Percentiles rank a stretch among this genome's conserved stretches.
These are phyloP conservation scores for Poeciliopsis occidentalis DNA, from an alignment of 2,113 vertebrate genomes.

Conservation along the genomic window DNA sequence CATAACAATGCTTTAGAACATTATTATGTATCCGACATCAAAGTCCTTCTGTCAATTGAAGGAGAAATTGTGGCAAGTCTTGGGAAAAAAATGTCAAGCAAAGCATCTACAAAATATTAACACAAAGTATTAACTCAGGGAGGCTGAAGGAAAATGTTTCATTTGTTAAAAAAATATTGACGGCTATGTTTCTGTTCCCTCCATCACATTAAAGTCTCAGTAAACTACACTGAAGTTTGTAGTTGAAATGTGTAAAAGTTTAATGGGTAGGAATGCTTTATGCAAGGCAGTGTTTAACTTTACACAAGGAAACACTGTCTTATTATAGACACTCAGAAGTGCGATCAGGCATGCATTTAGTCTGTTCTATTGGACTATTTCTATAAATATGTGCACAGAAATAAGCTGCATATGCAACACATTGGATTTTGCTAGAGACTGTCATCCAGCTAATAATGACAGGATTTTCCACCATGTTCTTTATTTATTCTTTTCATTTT, in stretches of 20 bases:
- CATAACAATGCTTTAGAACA: too few relatives aligned
- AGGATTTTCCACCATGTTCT: neutral
- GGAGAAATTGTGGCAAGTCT: neutral
- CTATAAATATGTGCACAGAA: conserved; percentile 14
- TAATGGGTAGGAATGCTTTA: neutral
- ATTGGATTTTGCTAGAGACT: neutral
- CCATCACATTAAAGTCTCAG: neutral
- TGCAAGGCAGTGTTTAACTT: neutral
- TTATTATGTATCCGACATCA: neutral
- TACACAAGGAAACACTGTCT: conserved; percentile 9
- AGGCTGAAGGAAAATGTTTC: too few relatives aligned
- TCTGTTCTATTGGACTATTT: conserved; percentile 7
- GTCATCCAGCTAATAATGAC: conserved; percentile 10
- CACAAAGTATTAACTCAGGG: neutral
- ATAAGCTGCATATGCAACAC: conserved; percentile 7
- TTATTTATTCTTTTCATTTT: neutral
- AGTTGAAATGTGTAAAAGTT: neutral
- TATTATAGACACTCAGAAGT: conserved; percentile 2
- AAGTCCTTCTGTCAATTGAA: neutral
- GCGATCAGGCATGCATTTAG: conserved; percentile 2
- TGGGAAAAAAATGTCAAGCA: neutral
- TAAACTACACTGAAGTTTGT: neutral
- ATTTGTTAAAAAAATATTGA: neutral
- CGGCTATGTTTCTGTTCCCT: neutral
- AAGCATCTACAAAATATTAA: neutral